Conservation (phyloP, 2,797 vertebrate species). For the Tragelaphus eurycerus region DNA sequence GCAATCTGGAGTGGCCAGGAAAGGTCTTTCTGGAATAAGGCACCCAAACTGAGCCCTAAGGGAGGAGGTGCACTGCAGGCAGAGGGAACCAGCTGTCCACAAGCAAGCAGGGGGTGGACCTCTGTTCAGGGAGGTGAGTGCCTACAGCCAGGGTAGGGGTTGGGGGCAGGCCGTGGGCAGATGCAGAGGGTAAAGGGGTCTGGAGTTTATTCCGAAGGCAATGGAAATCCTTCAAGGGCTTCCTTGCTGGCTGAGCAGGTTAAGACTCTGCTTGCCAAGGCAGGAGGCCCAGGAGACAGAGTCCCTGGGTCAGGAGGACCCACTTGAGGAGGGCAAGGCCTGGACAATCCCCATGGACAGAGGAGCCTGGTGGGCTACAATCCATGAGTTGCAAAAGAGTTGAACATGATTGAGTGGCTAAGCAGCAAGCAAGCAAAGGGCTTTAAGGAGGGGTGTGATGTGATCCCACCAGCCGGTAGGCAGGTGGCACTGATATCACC, state of each 20-base stretch:
- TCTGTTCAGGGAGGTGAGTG: not conserved
- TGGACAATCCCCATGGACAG: not conserved
- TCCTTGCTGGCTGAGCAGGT: not conserved
- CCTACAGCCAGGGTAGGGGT: not conserved
- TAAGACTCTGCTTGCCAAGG: not conserved
- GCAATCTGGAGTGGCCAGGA: not conserved
- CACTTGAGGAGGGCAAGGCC: not conserved
- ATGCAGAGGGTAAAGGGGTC: not conserved
- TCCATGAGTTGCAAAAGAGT: not conserved
- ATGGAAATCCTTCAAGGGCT: not conserved
- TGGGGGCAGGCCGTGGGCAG: rapidly evolving
- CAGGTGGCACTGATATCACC: not conserved
- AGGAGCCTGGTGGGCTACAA: not conserved
- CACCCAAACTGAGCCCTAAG: not conserved
- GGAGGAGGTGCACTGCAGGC: not conserved
- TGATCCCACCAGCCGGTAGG: not conserved
- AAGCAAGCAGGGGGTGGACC: not conserved
- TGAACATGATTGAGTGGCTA: not conserved
- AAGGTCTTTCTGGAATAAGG: not conserved
- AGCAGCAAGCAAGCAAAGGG: not conserved
- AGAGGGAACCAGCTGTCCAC: not conserved
- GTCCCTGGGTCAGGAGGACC: not conserved
- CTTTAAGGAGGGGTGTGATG: not conserved
- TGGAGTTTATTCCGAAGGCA: too few relatives aligned
- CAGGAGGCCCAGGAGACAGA: not conserved